Base-by-base conservation (phyloP, 2,888 invertebrate species). In the Catocala fraxini region DNA sequence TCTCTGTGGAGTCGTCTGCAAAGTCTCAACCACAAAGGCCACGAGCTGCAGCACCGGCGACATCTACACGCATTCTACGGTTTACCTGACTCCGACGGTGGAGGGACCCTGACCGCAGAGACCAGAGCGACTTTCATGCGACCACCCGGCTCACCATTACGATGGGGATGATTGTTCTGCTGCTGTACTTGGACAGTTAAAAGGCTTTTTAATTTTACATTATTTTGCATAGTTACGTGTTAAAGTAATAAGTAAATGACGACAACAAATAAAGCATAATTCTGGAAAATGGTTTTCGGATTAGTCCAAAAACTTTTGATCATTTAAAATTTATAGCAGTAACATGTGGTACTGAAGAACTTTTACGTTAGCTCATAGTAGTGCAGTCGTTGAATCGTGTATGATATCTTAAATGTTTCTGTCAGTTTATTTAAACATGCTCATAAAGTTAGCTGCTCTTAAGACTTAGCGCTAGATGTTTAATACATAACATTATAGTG, bases 1-100 rank as follows among this genome's bases (percentile, higher is more conserved):
- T 93, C 93, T 0, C 75, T 94, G 12, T 93, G 92, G 92, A 94
- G 92, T 69, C 88, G 94, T 33, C 81, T 94, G 12, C 93, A 93
- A 71, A 88, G 88, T 59, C 83, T 94, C 10, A 91, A 89, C 45
- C 93, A 89, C 64, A 91, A 89, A 61, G 93, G 92, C 0, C 93
- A 93, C 62, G 91, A 92, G 71, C 72, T 94, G 15, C 91, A 91
- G 11, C 91, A 93, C 62, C 83, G 94, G 33, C 85, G 93, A 25
- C 91, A 93, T 61, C 73, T 92, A 5, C 91, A 92, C 75, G 88
- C 92, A 0, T 89, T 89, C 75, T 91, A 92, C 72, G 89, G 90
- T 45, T 82, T 89, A 48, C 91, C 90, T 0, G 88, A 92, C 25
- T 84, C 85, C 4, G 88, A 87, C 13, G 83, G 84, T 5, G 81